A percentile compares a stretch with the other conserved stretches of the same genome.
These are phyloP conservation scores for Agrenia bidenticulata DNA, from an alignment of 2,888 invertebrate genomes.

Conservation along the genomic window DNA sequence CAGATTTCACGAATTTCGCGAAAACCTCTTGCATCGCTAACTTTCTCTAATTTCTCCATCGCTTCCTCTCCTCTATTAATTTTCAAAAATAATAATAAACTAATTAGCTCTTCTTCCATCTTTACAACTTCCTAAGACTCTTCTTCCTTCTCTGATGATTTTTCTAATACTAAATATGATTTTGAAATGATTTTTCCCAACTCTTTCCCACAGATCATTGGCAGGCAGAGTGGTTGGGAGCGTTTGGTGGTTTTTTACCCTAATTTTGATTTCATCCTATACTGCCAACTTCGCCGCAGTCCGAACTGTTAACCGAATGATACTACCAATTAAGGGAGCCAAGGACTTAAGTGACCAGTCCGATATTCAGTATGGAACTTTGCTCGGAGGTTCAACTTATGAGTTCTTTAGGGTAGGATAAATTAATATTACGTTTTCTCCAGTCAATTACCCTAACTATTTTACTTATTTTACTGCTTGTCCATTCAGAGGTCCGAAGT, in stretches of 20 bases:
- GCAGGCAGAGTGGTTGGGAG: slow-evolving; percentile 94
- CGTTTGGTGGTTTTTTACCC: slow-evolving; percentile 99
- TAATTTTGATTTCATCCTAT: slow-evolving; percentile 96
- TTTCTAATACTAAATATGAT: too few relatives aligned
- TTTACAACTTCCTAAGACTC: too few relatives aligned
- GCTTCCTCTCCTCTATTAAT: neutral
- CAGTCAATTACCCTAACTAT: too few relatives aligned
- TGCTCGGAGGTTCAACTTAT: slow-evolving; percentile 77
- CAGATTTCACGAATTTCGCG: neutral
- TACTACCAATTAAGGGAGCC: slow-evolving; percentile 89
- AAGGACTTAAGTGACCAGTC: slow-evolving; percentile 87
- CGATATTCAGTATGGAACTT: slow-evolving; percentile 87
- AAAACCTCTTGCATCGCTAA: slow-evolving; percentile 23
- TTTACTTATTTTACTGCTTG: too few relatives aligned
- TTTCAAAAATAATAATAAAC: slow-evolving; percentile 65
- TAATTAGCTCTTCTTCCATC: too few relatives aligned
- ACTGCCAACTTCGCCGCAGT: slow-evolving; percentile 98
- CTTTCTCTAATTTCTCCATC: neutral
- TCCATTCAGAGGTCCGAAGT: slow-evolving; percentile 75
- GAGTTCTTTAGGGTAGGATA: slow-evolving; percentile 76
- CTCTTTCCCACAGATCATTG: slow-evolving; percentile 65
- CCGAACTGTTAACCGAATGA: slow-evolving; percentile 66
- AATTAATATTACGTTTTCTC: too few relatives aligned
- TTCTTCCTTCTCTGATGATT: too few relatives aligned
- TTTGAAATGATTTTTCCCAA: neutral